Conservation (phyloP, 2,797 vertebrate species). For the Spea hammondii region DNA sequence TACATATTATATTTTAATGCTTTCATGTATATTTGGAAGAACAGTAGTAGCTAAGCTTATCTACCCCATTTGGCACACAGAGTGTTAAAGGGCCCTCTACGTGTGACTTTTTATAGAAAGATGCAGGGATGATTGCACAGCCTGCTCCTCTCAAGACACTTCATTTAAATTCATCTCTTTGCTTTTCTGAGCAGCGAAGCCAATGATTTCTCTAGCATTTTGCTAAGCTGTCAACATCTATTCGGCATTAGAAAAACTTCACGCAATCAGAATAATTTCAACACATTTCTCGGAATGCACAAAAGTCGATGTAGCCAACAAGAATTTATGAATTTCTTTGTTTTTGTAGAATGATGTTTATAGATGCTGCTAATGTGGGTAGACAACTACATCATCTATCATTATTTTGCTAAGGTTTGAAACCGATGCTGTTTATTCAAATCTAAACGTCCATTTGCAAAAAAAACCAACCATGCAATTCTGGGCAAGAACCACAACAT, state of each 20-base stretch:
- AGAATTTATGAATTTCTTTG: constrained; percentile 10
- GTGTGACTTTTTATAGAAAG: constrained; percentile 56
- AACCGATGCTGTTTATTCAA: too few relatives aligned
- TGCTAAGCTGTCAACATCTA: constrained; percentile 59
- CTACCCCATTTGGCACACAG: too few relatives aligned
- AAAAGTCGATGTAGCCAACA: constrained; percentile 17
- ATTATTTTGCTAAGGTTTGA: too few relatives aligned
- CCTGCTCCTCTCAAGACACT: constrained; percentile 56
- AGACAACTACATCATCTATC: background rate
- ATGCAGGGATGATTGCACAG: constrained; percentile 48
- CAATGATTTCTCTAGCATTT: constrained; percentile 45
- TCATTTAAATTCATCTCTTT: constrained; percentile 55
- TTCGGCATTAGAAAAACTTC: constrained; percentile 49
- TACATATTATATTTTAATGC: too few relatives aligned
- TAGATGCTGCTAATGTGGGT: background rate
- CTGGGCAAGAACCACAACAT: too few relatives aligned
- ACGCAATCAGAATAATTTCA: constrained; percentile 54
- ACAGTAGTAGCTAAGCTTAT: too few relatives aligned
- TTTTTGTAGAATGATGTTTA: constrained; percentile 3
- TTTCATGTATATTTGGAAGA: too few relatives aligned
- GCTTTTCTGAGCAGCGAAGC: constrained; percentile 52
- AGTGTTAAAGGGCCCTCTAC: constrained; percentile 52
- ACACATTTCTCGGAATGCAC: constrained; percentile 23
- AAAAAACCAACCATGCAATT: too few relatives aligned
- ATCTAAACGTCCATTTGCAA: too few relatives aligned